Percentiles rank a stretch among this genome's conserved stretches.
These are phyloP conservation scores for Chionoecetes opilio DNA, from an alignment of 1,140 invertebrate species.

Conservation along the genomic window DNA sequence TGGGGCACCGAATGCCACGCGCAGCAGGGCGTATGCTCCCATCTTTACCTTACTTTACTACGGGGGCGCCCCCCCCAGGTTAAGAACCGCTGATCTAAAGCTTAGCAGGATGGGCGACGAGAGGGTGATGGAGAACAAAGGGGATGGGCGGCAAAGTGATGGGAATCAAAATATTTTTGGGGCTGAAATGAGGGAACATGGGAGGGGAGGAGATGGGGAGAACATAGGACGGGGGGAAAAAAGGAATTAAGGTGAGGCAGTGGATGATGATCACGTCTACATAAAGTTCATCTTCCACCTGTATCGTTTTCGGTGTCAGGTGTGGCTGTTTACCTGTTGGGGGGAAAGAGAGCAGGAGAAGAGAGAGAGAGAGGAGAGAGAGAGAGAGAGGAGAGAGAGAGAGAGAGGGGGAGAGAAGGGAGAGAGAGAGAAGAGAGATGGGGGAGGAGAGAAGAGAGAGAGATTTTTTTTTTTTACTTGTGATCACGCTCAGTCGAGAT, in stretches of 20 bases:
- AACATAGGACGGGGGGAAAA: neutral
- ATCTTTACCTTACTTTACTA: no score
- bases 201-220: neutral
- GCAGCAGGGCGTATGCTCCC: no score
- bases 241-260: neutral
- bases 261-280: neutral
- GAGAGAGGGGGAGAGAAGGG: neutral
- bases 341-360: no score
- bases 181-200: neutral
- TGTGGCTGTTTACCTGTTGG: no score
- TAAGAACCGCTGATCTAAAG: no score
- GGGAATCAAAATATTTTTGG: neutral
- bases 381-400: neutral
- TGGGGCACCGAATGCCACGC: no score
- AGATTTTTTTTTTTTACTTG: neutral
- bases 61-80: neutral
- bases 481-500: neutral
- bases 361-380: no score
- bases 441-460: conserved; percentile 15
- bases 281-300: neutral
- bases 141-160: neutral
- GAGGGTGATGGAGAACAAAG: neutral
- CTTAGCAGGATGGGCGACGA: no score
- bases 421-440: conserved; percentile 6
- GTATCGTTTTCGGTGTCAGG: no score